Evolutionary conservation across 2,113 vertebrate species (phyloP).

Genomic region (Gulo gulo): DNA sequence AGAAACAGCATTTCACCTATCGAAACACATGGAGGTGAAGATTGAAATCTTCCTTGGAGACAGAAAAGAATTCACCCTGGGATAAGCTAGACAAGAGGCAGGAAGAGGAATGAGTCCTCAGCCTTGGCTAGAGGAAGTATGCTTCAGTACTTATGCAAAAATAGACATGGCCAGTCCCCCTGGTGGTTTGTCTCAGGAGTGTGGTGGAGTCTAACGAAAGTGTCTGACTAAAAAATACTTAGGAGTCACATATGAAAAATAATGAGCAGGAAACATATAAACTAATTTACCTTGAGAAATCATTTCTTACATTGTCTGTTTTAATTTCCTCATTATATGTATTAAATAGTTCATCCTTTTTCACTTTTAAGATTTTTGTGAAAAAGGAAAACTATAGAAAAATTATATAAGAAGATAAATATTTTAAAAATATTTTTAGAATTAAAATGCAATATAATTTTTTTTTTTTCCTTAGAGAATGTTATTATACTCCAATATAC

Average conservation of each 20-base stretch:
- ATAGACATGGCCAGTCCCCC: neutral
- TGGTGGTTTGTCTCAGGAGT: neutral
- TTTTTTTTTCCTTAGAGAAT: neutral
- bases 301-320: constrained; percentile 6
- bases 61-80: neutral
- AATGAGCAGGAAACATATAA: neutral
- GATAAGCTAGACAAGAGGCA: neutral
- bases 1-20: neutral
- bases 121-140: neutral
- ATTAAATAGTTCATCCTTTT: neutral
- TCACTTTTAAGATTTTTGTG: neutral
- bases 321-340: neutral
- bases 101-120: neutral
- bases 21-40: neutral
- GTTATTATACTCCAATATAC: neutral
- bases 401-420: neutral
- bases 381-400: neutral
- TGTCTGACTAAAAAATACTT: neutral
- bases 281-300: neutral
- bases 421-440: neutral
- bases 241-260: neutral
- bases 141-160: neutral
- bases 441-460: neutral
- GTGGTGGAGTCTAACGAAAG: neutral
- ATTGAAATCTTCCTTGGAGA: neutral